Evolutionary conservation across 2,113 vertebrate genomes (phyloP), one percentile per base, ranked within the genome.

Genomic region (Eudyptes chrysolophus): DNA sequence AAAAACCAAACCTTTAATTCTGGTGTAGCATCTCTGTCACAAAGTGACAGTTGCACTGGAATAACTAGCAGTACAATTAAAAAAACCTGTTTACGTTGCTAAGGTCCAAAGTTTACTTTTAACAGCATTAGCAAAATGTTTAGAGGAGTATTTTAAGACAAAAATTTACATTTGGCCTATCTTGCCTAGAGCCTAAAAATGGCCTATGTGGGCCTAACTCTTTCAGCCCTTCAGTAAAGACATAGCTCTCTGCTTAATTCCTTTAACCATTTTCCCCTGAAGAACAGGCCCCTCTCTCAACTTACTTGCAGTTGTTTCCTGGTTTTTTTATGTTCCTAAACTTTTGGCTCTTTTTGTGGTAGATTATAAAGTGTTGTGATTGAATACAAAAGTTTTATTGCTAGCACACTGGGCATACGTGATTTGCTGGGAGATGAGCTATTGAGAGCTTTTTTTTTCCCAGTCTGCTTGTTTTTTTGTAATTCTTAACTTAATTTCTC

Each of bases 361-460:
- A 66, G 42, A 38, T 89, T 54, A 82, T 44, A 8, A 80, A 46
- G 10, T 70, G 24, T 22, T 82, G 10, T 89, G 42, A 52, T 42
- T 66, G 29, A 77, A 25, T 44, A 38, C 22, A 19, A 6, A 71
- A 22, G 1, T 88, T 68, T 74, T 5, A 34, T 30, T 76, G 30
- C 20, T 69, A 36, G 14, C 12, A 5, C 44, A 29, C 10, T 48
- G 9, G 13, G 10, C 22, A n/a, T 72, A 40, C 0, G 0, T 68
- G 71, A 14, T 57, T 55, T 85, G 3, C 29, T 86, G 16, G 9
- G 77, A 57, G 22, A 42, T 78, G 24, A 72, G 6, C 34, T 89
- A 26, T 36, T 65, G 10, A 54, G 32, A 68, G 18, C 3, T 26
- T 62, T 66, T 38, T 49, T 68, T 46, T n/a, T 8, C 17, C 44